Percentiles rank a stretch among this genome's conserved stretches.
Evolutionary conservation across 2,888 invertebrate species (phyloP).

Genomic region (Coenonympha arcania): DNA sequence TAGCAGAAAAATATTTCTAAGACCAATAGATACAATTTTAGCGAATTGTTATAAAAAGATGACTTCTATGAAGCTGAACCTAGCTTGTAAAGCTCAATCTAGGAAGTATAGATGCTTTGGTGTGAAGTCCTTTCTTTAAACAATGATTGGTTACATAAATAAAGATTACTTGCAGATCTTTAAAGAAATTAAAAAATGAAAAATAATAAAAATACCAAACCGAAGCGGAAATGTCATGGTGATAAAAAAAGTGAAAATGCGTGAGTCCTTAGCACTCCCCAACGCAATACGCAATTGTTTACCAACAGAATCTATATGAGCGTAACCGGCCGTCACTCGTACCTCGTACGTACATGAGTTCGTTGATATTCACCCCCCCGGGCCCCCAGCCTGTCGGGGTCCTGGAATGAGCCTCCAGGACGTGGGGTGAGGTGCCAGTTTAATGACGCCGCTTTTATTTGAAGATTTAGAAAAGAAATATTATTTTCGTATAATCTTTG

Average conservation of each 20-base stretch:
- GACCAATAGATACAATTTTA: no score
- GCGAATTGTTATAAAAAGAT: no score
- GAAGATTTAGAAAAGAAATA: constrained; percentile 42
- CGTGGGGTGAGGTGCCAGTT: constrained; percentile 41
- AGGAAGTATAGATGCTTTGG: no score
- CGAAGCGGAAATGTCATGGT: neutral
- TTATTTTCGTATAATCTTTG: constrained; percentile 18
- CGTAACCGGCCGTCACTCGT: constrained; percentile 59
- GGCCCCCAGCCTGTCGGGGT: constrained; percentile 30
- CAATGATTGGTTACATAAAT: no score
- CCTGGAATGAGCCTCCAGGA: constrained; percentile 53
- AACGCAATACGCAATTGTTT: constrained; percentile 55
- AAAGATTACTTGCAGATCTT: no score
- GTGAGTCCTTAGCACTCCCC: neutral
- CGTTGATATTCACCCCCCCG: constrained; percentile 63
- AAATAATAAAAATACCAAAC: neutral
- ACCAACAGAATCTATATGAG: constrained; percentile 64
- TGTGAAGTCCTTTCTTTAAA: no score
- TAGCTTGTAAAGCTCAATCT: no score
- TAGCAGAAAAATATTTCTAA: no score
- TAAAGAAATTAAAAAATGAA: neutral
- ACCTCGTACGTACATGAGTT: constrained; percentile 57
- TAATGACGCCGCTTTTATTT: constrained; percentile 66
- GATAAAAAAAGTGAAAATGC: neutral
- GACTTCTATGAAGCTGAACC: no score